Percentiles rank a stretch among this genome's conserved stretches.
Conservation (phyloP, 2,113 vertebrate species). For the Bujurquina vittata region DNA sequence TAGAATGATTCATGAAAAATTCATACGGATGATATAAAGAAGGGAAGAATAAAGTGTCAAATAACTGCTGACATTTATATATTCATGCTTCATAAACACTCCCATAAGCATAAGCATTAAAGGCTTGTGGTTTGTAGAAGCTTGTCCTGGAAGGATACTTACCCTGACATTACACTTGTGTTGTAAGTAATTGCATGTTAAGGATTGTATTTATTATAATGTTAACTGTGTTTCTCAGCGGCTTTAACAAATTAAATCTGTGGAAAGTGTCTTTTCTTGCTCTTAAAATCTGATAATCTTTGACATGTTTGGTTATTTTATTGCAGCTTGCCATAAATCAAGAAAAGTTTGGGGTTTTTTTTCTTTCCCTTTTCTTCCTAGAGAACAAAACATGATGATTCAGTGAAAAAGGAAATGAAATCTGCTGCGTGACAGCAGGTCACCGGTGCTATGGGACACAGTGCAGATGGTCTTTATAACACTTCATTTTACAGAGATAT, state of each 20-base stretch:
- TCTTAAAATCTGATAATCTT: background rate
- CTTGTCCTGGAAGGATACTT: constrained; percentile 5
- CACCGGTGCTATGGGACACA: constrained; percentile 26
- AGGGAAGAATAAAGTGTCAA: constrained; percentile 30
- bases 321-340: constrained; percentile 11
- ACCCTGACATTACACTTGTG: constrained; percentile 30
- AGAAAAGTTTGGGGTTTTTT: background rate
- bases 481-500: constrained; percentile 40
- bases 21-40: constrained; percentile 37
- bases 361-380: background rate
- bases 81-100: constrained; percentile 45
- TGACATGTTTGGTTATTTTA: background rate
- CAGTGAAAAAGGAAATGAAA: constrained; percentile 50
- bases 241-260: background rate
- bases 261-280: background rate
- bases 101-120: constrained; percentile 23
- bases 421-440: constrained; percentile 40
- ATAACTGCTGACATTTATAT: constrained; percentile 59
- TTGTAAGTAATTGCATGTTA: constrained; percentile 7
- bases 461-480: constrained; percentile 51
- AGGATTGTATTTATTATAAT: background rate
- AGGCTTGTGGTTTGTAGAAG: constrained; percentile 28
- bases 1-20: constrained; percentile 57
- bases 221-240: background rate
- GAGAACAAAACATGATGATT: constrained; percentile 29